Conservation (phyloP, 2,113 vertebrate species). For the Rafetus swinhoei region DNA sequence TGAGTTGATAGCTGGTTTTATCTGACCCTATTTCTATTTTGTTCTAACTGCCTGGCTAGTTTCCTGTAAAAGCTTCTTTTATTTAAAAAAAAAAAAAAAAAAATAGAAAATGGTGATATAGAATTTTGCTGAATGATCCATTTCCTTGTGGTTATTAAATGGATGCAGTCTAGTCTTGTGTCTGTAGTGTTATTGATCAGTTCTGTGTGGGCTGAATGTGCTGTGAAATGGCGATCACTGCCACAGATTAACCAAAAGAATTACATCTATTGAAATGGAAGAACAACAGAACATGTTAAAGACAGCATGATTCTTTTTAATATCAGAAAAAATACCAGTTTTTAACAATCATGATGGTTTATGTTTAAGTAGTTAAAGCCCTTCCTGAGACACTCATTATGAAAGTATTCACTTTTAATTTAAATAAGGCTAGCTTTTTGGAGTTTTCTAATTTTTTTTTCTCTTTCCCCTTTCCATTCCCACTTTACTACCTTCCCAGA, state of each 20-base stretch:
- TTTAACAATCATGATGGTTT: rapidly evolving
- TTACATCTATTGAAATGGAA: conserved; percentile 58
- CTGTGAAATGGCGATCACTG: conserved; percentile 81
- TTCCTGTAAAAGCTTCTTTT: conserved; percentile 2
- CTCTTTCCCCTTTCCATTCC: not conserved
- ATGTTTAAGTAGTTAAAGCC: not conserved
- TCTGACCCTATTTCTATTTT: not conserved
- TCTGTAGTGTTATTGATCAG: conserved; percentile 86
- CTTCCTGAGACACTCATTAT: not conserved
- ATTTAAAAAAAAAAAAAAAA: not conserved
- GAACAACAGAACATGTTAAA: conserved; percentile 22
- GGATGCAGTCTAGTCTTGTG: conserved; percentile 81
- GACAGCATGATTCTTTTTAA: conserved; percentile 39
- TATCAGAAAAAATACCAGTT: not conserved
- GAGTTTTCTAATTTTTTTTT: not conserved
- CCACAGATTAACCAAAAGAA: conserved; percentile 73
- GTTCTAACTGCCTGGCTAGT: not conserved
- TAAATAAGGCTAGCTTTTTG: not conserved
- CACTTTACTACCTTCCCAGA: not conserved
- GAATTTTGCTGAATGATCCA: conserved; percentile 82
- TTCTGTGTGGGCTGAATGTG: conserved; percentile 77
- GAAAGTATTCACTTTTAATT: not conserved
- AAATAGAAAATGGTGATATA: conserved; percentile 56
- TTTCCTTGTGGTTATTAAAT: conserved; percentile 85
- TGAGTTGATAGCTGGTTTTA: not conserved